Evolutionary conservation across 2,797 vertebrate species (phyloP).

Genomic region (Cynopterus sphinx): DNA sequence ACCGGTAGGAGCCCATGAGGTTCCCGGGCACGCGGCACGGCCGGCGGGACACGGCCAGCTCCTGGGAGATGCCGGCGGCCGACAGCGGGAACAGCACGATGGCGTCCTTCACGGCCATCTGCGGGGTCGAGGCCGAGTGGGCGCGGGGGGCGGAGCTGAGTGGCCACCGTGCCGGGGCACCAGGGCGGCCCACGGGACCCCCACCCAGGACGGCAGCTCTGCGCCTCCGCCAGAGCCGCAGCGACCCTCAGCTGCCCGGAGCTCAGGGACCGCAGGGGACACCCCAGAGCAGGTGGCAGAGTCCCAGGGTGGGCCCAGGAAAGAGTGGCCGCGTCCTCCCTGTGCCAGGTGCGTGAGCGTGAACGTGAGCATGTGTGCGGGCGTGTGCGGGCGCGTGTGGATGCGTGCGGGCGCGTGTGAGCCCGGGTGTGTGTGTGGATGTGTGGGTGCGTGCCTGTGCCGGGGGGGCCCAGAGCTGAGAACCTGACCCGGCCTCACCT

Average conservation of each 20-base stretch:
- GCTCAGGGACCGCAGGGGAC: not conserved
- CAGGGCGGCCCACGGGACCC: not conserved
- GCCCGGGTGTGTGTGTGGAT: too few species aligned
- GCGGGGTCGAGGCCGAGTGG: conserved; percentile 73
- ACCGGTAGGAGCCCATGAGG: conserved; percentile 86
- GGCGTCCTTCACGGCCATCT: conserved; percentile 96
- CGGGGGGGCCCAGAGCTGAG: not conserved
- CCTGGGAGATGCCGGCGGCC: conserved; percentile 94
- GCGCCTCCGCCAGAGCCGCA: fast-evolving
- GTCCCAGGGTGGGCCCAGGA: not conserved
- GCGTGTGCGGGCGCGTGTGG: too few species aligned
- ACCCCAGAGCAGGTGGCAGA: too few species aligned
- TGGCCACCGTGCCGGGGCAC: fast-evolving
- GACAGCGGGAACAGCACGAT: conserved; percentile 98
- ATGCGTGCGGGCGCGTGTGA: too few species aligned
- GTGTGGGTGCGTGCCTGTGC: too few species aligned
- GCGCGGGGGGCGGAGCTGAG: not conserved
- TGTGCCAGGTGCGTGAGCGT: not conserved
- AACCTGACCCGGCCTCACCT: conserved; percentile 85
- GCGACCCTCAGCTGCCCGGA: not conserved
- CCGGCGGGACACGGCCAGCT: conserved; percentile 90
- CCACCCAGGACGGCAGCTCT: not conserved
- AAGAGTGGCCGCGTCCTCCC: not conserved
- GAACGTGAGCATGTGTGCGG: too few species aligned
- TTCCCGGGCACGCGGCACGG: conserved; percentile 85